A percentile compares a stretch with the other conserved stretches of the same genome.
Conservation (phyloP, 1,140 invertebrate species). For the Scaptomyza graminum region DNA sequence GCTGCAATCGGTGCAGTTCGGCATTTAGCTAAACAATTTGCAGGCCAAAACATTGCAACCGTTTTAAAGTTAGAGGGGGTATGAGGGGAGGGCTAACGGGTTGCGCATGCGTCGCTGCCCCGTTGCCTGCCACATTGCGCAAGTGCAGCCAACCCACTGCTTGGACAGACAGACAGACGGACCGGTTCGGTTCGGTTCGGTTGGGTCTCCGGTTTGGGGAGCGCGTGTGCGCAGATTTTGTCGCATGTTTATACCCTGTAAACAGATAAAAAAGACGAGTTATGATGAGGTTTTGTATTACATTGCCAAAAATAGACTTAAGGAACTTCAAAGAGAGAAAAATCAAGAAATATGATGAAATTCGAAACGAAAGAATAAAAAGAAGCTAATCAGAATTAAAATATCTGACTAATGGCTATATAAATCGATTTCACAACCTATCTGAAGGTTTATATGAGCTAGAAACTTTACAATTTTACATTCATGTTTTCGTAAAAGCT, state of each 20-base stretch:
- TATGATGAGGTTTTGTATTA: background rate
- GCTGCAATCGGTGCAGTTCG: slow-evolving; percentile 63
- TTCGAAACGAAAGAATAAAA: too few relatives aligned
- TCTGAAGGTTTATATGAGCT: too few relatives aligned
- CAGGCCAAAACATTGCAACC: slow-evolving; percentile 65
- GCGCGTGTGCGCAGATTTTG: slow-evolving; percentile 72
- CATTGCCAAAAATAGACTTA: too few relatives aligned
- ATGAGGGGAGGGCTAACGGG: background rate
- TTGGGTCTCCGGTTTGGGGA: slow-evolving; percentile 13
- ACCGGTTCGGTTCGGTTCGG: slow-evolving; percentile 9
- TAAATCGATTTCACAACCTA: too few relatives aligned
- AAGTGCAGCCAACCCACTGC: slow-evolving; percentile 53
- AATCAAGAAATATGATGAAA: too few relatives aligned
- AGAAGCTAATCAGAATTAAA: too few relatives aligned
- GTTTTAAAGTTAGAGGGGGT: slow-evolving; percentile 25
- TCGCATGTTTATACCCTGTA: slow-evolving; percentile 56
- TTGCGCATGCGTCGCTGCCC: slow-evolving; percentile 61
- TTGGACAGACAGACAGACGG: slow-evolving; percentile 9
- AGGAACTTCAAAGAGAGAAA: too few relatives aligned
- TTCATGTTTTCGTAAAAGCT: too few relatives aligned
- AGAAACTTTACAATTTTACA: too few relatives aligned
- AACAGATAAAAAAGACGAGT: background rate
- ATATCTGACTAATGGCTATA: too few relatives aligned
- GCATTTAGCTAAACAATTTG: slow-evolving; percentile 76
- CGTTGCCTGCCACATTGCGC: slow-evolving; percentile 59